Percentiles rank a stretch among this genome's conserved stretches.
These are phyloP conservation scores for Paracentrotus lividus DNA, from an alignment of 53 echinoderm and acorn worm genomes.

Conservation along the genomic window DNA sequence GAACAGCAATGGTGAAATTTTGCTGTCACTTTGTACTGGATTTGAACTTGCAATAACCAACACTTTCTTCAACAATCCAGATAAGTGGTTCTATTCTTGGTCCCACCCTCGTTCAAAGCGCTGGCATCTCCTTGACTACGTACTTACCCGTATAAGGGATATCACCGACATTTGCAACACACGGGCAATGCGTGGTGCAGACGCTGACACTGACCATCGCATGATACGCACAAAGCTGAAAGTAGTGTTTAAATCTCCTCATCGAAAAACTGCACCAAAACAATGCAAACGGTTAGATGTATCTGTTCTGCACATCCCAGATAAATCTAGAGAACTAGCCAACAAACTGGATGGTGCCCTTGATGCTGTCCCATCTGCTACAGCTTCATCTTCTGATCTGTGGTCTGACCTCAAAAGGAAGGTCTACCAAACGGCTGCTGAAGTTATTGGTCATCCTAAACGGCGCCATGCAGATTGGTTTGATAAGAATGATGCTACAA, in stretches of 20 bases:
- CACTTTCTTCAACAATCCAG: constrained; percentile 74
- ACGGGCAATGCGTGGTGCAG: constrained; percentile 66
- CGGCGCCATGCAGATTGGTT: constrained; percentile 71
- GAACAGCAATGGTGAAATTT: constrained; percentile 70
- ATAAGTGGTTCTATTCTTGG: constrained; percentile 69
- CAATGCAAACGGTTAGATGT: constrained; percentile 35
- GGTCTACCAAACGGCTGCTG: constrained; percentile 39
- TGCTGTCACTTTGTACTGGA: constrained; percentile 68
- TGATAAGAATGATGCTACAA: constrained; percentile 61
- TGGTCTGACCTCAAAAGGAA: constrained; percentile 39
- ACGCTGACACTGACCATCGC: constrained; percentile 71
- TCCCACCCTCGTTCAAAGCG: constrained; percentile 72
- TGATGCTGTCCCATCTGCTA: not conserved
- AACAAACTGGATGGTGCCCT: constrained; percentile 47
- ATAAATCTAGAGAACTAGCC: constrained; percentile 11
- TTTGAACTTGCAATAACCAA: constrained; percentile 73
- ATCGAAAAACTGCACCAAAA: constrained; percentile 60
- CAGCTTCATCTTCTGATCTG: not conserved
- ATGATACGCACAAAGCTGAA: constrained; percentile 69
- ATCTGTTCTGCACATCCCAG: constrained; percentile 22
- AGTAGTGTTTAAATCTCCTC: constrained; percentile 40
- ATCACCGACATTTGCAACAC: constrained; percentile 57
- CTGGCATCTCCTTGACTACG: constrained; percentile 78
- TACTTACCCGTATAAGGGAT: constrained; percentile 47
- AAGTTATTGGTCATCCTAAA: constrained; percentile 61